These are phyloP conservation scores for Miichthys miiuy DNA, from an alignment of 2,797 vertebrate species.

Conservation along the genomic window DNA sequence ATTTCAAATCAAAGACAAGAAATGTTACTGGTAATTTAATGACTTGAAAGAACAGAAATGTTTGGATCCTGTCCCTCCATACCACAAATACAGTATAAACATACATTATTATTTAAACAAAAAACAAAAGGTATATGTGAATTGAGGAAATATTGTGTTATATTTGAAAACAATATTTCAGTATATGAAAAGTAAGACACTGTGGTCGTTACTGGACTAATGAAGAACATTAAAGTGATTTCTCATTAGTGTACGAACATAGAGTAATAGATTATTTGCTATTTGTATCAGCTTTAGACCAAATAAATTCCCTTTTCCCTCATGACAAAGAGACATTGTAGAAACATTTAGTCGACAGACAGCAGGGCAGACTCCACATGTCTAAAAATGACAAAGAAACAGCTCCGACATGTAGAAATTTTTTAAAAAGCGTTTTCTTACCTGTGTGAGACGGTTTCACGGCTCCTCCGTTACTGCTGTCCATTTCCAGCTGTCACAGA, in stretches of 20 bases:
- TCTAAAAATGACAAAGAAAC: slow-evolving; percentile 8
- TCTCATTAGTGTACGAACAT: neutral
- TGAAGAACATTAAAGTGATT: neutral
- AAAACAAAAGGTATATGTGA: too few species aligned
- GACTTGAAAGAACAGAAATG: neutral
- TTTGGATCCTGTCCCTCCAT: neutral
- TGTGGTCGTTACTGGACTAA: rapidly evolving
- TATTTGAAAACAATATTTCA: neutral
- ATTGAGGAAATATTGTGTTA: neutral
- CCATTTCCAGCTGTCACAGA: slow-evolving; percentile 72
- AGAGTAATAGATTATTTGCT: neutral
- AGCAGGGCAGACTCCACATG: neutral
- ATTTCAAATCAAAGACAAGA: neutral
- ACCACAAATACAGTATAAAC: neutral
- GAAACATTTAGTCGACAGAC: slow-evolving; percentile 16
- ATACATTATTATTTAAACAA: neutral
- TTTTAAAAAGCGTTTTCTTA: slow-evolving; percentile 43
- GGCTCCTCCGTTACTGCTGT: slow-evolving; percentile 52
- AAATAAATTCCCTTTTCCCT: slow-evolving; percentile 5
- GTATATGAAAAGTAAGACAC: slow-evolving; percentile 13
- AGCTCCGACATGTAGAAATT: neutral
- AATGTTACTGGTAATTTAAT: neutral
- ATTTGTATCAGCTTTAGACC: neutral
- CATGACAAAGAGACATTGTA: neutral
- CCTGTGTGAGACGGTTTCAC: slow-evolving; percentile 55